Conservation (phyloP, 2,113 vertebrate genomes). For the Aptenodytes forsteri region DNA sequence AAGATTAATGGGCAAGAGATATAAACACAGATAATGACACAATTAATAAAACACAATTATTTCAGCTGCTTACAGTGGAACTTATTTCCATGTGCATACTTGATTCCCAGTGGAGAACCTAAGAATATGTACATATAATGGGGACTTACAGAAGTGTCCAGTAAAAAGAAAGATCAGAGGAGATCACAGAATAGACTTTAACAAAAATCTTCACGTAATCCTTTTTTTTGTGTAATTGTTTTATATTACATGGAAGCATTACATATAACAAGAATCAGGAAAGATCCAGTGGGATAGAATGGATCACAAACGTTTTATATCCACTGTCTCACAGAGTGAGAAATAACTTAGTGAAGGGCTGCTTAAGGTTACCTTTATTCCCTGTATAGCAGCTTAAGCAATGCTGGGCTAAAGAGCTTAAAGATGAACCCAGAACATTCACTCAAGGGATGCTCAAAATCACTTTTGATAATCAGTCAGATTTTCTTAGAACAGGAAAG, state of each 20-base stretch:
- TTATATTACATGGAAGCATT: neutral
- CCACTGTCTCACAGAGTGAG: neutral
- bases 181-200: neutral
- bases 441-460: neutral
- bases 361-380: neutral
- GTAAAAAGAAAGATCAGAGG: neutral
- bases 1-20: neutral
- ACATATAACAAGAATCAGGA: neutral
- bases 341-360: neutral
- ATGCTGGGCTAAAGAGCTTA: neutral
- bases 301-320: neutral
- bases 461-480: neutral
- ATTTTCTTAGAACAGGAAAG: neutral
- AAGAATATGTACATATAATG: neutral
- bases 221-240: neutral
- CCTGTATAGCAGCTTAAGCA: neutral
- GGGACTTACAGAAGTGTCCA: neutral
- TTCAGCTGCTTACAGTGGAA: neutral
- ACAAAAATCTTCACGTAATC: neutral
- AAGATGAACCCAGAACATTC: neutral
- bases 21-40: neutral
- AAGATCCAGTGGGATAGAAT: neutral
- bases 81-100: neutral
- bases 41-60: neutral
- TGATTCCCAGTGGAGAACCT: neutral